Evolutionary conservation across 2,113 vertebrate species (phyloP).

Genomic region (Channa argus): DNA sequence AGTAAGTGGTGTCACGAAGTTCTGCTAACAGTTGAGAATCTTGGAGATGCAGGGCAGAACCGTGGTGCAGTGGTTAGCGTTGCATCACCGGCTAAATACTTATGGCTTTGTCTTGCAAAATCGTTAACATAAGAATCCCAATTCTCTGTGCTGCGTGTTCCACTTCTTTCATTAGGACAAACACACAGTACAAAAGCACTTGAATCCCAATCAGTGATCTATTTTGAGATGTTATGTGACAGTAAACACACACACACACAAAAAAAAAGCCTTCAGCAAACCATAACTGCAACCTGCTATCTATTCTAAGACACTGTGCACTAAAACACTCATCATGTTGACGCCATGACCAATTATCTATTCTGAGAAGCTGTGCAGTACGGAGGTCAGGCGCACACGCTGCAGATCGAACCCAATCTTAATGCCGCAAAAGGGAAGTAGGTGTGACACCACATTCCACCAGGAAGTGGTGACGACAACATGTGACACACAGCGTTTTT

Average conservation of each 20-base stretch:
- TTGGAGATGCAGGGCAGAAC: too few species aligned
- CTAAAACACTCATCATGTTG: slow-evolving; percentile 16
- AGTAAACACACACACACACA: slow-evolving; percentile 2
- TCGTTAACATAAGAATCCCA: too few species aligned
- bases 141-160: too few species aligned
- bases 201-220: slow-evolving; percentile 36
- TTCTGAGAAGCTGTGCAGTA: slow-evolving; percentile 13
- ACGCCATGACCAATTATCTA: slow-evolving; percentile 39
- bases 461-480: slow-evolving; percentile 35
- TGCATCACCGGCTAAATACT: too few species aligned
- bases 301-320: slow-evolving; percentile 54
- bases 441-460: slow-evolving; percentile 35
- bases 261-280: slow-evolving; percentile 8
- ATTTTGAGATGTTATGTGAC: slow-evolving; percentile 42
- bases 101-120: too few species aligned
- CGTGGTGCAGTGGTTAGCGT: too few species aligned
- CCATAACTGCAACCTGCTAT: slow-evolving; percentile 20
- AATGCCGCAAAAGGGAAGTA: slow-evolving; percentile 18
- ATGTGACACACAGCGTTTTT: slow-evolving; percentile 7
- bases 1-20: not conserved
- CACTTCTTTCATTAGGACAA: not conserved
- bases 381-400: not conserved
- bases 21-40: too few species aligned
- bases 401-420: not conserved
- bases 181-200: slow-evolving; percentile 16